phyloP scores from a whole-genome alignment of 2,113 vertebrate genomes.

The Corapipo altera region DNA sequence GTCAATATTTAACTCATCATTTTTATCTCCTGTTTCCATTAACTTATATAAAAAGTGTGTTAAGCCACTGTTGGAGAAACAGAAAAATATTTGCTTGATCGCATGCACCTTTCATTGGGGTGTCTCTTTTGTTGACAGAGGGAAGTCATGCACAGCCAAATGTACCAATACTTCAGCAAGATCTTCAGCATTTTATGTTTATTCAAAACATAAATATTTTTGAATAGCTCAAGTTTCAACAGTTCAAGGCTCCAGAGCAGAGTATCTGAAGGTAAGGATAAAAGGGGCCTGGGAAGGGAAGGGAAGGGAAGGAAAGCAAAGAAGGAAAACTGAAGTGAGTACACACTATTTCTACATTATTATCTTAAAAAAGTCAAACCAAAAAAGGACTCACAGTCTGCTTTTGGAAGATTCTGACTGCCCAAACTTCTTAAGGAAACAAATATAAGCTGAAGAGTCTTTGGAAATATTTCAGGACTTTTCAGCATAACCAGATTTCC shows the following conservation, averaged over 20 bases:
- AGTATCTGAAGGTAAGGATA: neutral
- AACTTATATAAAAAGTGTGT: neutral
- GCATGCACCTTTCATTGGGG: conserved; percentile 14
- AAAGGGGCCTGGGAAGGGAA: neutral
- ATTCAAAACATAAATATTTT: neutral
- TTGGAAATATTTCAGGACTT: neutral
- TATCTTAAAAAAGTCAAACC: neutral
- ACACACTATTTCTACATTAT: neutral
- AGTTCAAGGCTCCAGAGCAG: neutral
- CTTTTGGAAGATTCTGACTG: neutral
- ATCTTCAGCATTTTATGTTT: neutral
- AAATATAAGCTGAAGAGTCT: neutral
- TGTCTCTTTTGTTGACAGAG: conserved; percentile 1
- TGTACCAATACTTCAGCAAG: neutral
- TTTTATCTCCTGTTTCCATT: neutral
- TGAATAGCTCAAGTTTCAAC: too few species aligned
- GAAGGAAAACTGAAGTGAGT: neutral
- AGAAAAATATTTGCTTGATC: conserved; percentile 22
- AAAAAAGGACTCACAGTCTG: neutral
- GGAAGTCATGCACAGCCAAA: neutral
- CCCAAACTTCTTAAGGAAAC: neutral
- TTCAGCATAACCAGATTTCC: neutral
- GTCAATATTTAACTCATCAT: neutral
- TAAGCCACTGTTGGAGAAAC: neutral
- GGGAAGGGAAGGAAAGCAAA: neutral